Conservation (phyloP, 2,888 invertebrate genomes). For the Campoplex capitator region DNA sequence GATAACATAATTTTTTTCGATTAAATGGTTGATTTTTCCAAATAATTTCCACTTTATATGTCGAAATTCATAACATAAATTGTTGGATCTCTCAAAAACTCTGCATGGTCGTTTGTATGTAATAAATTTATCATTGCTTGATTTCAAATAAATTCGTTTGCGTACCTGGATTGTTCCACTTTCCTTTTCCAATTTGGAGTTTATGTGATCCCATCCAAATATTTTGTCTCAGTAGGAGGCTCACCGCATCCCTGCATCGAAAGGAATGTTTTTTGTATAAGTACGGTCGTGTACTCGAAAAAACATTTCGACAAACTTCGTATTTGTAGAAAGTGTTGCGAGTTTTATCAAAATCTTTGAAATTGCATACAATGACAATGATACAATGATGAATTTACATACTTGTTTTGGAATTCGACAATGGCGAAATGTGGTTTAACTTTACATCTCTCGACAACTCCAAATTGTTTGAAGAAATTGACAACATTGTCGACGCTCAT, state of each 20-base stretch:
- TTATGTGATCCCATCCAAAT: constrained; percentile 70
- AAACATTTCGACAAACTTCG: background rate
- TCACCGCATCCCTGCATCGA: constrained; percentile 75
- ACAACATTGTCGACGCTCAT: constrained; percentile 57
- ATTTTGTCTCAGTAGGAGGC: constrained; percentile 74
- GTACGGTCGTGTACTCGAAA: background rate
- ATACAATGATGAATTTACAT: constrained; percentile 23
- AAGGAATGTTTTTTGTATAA: constrained; percentile 18
- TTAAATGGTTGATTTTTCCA: background rate
- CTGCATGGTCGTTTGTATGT: no score
- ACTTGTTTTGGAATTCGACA: constrained; percentile 77
- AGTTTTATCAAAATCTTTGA: no score
- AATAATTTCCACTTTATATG: no score
- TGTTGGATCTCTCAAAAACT: no score
- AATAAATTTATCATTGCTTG: no score
- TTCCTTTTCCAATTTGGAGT: constrained; percentile 73
- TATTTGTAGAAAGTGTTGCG: background rate
- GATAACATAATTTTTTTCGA: no score
- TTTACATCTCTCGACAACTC: constrained; percentile 71
- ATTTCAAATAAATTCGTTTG: background rate
- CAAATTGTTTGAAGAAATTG: constrained; percentile 75
- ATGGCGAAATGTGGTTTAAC: constrained; percentile 69
- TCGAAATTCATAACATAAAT: no score
- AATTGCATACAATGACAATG: constrained; percentile 1
- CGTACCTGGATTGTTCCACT: constrained; percentile 59